Conservation (phyloP, 2,888 invertebrate species). For the Perdita meconis region DNA sequence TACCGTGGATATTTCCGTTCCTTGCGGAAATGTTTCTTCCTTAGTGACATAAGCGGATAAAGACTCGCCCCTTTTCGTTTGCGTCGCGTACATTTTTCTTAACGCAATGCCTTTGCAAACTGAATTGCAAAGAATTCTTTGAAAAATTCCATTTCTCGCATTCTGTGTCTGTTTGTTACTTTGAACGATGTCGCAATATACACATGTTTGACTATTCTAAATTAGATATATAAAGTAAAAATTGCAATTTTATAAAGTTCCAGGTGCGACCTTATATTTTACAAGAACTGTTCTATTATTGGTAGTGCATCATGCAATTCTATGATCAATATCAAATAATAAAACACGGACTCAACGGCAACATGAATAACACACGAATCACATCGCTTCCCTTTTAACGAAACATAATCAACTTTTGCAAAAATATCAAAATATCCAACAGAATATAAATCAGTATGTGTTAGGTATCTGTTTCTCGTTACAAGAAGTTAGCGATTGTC, state of each 20-base stretch:
- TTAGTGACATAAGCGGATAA: conserved; percentile 37
- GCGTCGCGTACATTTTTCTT: conserved; percentile 13
- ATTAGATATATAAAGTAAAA: too few relatives aligned
- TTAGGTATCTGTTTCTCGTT: not conserved
- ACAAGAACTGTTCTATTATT: not conserved
- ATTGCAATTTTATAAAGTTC: not conserved
- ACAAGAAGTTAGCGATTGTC: not conserved
- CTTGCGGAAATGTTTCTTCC: conserved; percentile 38
- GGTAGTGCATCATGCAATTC: too few relatives aligned
- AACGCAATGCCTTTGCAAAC: conserved; percentile 5
- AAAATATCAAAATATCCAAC: too few relatives aligned
- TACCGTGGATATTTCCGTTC: conserved; percentile 27
- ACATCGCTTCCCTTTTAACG: too few relatives aligned
- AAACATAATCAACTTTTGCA: too few relatives aligned
- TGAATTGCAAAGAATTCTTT: not conserved
- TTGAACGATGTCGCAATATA: not conserved
- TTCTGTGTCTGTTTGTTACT: not conserved
- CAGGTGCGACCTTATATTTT: not conserved
- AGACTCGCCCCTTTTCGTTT: not conserved
- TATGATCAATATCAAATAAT: too few relatives aligned
- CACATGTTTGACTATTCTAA: not conserved
- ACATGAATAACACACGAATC: too few relatives aligned
- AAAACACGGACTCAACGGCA: too few relatives aligned
- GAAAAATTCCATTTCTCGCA: conserved; percentile 6
- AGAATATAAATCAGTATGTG: too few relatives aligned